Conservation (phyloP, 1,140 invertebrate genomes). For the Brachionus angularis region DNA sequence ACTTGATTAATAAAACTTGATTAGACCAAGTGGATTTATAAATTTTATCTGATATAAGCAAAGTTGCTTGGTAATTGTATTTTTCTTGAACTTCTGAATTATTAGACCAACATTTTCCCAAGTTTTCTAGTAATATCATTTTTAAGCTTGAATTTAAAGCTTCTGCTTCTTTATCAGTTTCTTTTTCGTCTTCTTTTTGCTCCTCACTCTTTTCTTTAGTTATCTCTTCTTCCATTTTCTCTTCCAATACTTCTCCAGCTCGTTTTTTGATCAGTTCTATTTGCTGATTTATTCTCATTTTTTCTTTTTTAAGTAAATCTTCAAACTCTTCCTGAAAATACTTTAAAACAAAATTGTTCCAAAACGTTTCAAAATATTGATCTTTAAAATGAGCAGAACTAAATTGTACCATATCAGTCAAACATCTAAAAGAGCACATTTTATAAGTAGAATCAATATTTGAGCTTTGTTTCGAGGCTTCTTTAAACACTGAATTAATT, state of each 20-base stretch:
- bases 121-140: conserved; percentile 4
- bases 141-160: background rate
- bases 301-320: background rate
- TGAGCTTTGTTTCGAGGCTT: conserved; percentile 22
- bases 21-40: conserved; percentile 10
- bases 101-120: conserved; percentile 36
- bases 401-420: conserved; percentile 42
- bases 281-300: background rate
- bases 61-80: background rate
- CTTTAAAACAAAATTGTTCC: conserved; percentile 23
- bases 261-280: conserved; percentile 2
- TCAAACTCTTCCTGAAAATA: conserved; percentile 25
- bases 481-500: conserved; percentile 7
- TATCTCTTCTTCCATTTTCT: background rate
- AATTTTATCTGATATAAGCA: background rate
- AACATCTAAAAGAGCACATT: conserved; percentile 5
- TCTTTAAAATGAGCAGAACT: conserved; percentile 23
- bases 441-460: conserved; percentile 18
- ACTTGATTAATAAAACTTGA: conserved; percentile 21
- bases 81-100: conserved; percentile 28
- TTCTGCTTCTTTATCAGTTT: background rate
- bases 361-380: conserved; percentile 19
- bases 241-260: background rate
- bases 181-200: conserved; percentile 17
- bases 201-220: conserved; percentile 13